These are phyloP conservation scores for Pyrrhia umbra DNA, from an alignment of 2,888 invertebrate species.

Conservation along the genomic window DNA sequence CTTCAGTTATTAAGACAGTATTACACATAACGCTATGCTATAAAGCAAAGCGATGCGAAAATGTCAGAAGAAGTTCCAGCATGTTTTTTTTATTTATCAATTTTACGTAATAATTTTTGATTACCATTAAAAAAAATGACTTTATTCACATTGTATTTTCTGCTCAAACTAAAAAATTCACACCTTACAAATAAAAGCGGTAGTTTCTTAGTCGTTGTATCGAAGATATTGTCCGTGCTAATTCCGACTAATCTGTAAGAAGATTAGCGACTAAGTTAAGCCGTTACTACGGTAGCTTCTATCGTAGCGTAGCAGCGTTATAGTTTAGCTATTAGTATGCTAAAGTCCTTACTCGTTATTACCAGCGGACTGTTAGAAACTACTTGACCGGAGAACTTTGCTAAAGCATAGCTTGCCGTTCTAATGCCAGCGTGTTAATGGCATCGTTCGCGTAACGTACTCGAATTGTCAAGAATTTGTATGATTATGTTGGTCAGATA, in stretches of 20 bases:
- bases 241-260: conserved; percentile 4
- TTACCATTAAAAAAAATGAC: no score
- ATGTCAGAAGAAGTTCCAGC: background rate
- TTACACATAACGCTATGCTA: background rate
- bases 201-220: background rate
- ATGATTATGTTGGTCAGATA: conserved; percentile 1
- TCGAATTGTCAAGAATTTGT: background rate
- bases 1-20: conserved; percentile 30
- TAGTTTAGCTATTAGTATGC: background rate
- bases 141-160: no score
- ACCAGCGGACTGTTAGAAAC: conserved; percentile 53
- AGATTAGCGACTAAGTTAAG: background rate
- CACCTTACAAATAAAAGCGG: background rate
- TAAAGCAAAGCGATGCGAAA: background rate
- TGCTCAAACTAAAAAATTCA: no score
- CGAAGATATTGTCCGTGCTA: background rate
- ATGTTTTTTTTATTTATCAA: no score
- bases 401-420: conserved; percentile 31
- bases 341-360: conserved; percentile 14
- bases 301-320: background rate
- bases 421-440: conserved; percentile 29
- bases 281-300: conserved; percentile 6
- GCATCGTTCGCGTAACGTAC: conserved; percentile 3
- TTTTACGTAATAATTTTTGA: no score
- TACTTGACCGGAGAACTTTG: conserved; percentile 44